These are phyloP conservation scores for Calameuta filiformis DNA, from an alignment of 2,888 invertebrate species.

Conservation along the genomic window DNA sequence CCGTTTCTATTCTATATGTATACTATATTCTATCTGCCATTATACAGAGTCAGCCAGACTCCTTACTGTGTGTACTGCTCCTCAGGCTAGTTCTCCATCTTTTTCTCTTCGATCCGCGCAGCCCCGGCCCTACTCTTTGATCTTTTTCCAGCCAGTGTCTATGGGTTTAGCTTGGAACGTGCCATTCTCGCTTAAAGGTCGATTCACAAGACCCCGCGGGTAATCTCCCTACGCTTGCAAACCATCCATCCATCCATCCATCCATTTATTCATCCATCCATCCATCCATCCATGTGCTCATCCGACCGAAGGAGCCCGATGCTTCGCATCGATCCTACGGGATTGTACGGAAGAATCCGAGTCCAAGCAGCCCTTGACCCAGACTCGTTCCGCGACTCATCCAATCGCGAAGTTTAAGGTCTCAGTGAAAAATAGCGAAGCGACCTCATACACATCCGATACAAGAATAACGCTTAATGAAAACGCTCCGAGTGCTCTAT, in stretches of 20 bases:
- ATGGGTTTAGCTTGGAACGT: background rate
- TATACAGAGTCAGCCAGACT: background rate
- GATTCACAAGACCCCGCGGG: background rate
- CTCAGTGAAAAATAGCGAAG: background rate
- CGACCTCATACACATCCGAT: background rate
- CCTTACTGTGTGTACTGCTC: background rate
- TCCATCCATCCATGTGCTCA: background rate
- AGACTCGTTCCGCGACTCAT: background rate
- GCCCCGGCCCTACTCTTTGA: background rate
- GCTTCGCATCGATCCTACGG: background rate
- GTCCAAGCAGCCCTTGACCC: background rate
- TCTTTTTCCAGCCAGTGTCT: background rate
- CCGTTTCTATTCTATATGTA: background rate
- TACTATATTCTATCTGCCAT: background rate
- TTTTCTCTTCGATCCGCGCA: constrained; percentile 1
- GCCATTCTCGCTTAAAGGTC: background rate
- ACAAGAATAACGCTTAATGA: background rate
- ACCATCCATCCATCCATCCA: background rate
- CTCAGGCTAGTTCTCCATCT: background rate
- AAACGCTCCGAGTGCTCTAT: background rate
- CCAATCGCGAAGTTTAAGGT: background rate
- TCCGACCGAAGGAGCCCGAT: background rate
- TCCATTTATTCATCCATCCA: background rate
- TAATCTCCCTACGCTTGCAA: background rate
- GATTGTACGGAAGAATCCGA: background rate